A percentile compares a stretch with the other conserved stretches of the same genome.
These are phyloP conservation scores for Nasonia longicornis DNA, from an alignment of 1,140 invertebrate species.

Conservation along the genomic window DNA sequence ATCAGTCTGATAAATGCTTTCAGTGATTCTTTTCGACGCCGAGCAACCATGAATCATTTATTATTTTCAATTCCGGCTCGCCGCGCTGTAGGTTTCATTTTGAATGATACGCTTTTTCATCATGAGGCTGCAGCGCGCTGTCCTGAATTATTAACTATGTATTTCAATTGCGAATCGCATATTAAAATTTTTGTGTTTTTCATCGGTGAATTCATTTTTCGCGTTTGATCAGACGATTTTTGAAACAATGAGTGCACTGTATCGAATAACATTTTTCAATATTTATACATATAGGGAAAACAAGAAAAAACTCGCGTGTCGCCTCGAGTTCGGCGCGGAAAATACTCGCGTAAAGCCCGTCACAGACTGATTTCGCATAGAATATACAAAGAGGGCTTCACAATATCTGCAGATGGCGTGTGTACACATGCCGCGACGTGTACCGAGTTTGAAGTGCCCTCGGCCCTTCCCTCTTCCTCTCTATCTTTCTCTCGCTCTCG, in stretches of 20 bases:
- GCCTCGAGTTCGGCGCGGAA: no score
- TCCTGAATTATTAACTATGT: background rate
- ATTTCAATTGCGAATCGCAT: background rate
- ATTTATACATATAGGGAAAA: no score
- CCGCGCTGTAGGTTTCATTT: background rate
- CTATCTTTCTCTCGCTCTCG: background rate
- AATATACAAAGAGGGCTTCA: background rate
- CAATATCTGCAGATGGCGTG: slow-evolving; percentile 19
- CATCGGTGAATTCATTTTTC: no score
- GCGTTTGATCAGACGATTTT: no score
- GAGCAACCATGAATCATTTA: background rate
- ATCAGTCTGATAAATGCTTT: background rate
- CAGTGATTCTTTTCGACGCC: background rate
- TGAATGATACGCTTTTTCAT: background rate
- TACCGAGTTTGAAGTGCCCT: background rate
- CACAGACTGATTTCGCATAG: background rate
- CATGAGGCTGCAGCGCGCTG: background rate
- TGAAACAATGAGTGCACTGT: no score
- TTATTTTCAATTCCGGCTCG: slow-evolving; percentile 5
- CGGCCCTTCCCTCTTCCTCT: background rate
- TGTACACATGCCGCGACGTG: background rate
- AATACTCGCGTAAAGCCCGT: background rate
- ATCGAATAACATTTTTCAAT: background rate
- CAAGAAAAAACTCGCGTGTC: background rate
- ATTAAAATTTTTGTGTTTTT: background rate